These are phyloP conservation scores for Sylvia borin DNA, from an alignment of 2,797 vertebrate genomes.

Conservation along the genomic window DNA sequence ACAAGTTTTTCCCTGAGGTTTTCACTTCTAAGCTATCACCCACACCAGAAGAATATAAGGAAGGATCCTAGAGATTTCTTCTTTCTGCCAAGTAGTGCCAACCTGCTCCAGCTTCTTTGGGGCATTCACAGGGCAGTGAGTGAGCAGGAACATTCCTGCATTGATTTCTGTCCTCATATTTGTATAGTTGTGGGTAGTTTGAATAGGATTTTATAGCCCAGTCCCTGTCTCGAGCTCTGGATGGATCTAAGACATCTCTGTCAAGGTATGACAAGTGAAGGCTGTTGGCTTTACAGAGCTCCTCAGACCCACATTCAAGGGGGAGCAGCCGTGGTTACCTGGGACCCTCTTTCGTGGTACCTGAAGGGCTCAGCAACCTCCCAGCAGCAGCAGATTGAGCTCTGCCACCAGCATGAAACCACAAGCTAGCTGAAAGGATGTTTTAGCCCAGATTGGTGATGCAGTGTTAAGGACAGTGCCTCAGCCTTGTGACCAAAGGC, in stretches of 20 bases:
- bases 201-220: not conserved
- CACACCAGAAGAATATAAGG: not conserved
- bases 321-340: not conserved
- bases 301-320: not conserved
- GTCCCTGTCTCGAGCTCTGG: not conserved
- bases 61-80: not conserved
- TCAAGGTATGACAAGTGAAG: not conserved
- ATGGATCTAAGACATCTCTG: not conserved
- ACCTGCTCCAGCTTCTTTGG: not conserved
- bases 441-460: not conserved
- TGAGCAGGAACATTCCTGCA: not conserved
- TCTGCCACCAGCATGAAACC: not conserved
- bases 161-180: not conserved
- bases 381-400: not conserved
- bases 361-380: not conserved
- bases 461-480: not conserved
- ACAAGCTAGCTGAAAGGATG: not conserved
- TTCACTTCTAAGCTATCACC: not conserved
- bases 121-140: accelerated
- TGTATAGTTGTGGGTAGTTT: not conserved
- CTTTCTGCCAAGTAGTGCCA: not conserved
- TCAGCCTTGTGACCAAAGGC: not conserved
- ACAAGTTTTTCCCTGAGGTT: not conserved
- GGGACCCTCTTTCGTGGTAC: not conserved
- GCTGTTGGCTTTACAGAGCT: not conserved